Base-by-base conservation (phyloP, 2,797 vertebrate genomes). In the Macropus fuliginosus region DNA sequence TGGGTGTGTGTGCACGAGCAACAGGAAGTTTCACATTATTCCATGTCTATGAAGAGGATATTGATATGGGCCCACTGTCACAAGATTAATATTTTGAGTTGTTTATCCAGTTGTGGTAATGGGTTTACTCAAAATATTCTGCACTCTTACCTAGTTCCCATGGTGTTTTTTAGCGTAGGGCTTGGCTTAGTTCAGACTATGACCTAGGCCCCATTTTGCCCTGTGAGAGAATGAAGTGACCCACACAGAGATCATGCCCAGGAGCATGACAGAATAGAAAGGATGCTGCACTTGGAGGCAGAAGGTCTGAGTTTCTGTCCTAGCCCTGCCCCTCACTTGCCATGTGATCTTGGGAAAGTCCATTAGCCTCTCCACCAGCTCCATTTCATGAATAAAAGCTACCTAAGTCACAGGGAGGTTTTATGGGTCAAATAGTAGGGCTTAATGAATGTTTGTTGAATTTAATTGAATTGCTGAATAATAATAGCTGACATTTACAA, bases 31-130 rank as follows among this genome's bases (percentile, higher is more conserved):
- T 40, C 66, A 46, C 29, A 50, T 29, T 46, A 59, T 92, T 95
- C 93, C 95, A 93, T 90, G 29, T 92, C 95, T 95, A 54, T 34
- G 46, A 96, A 95, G 24, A 46, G 13, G 46, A 56, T 11, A 50
- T 74, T 94, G 96, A 87, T 90, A 74, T 28, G 93, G 52, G 46
- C n/a, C 12, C 95, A 46, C 93, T 95, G 57, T 91, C 14, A 31
- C 55, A 59, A 91, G 46, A 91, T 29, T 52, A 8, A 31, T 40
- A 16, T 92, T 94, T 55, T 54, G 2, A 13, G 0, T 52, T 95
- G 52, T 28, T 94, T 94, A 95, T 74, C 57, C 66, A 91, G 93
- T 57, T 94, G 54, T 55, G 92, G 54, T 54, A 94, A 59, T 55
- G 52, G 74, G 90, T 34, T 74, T 93, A 10, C 87, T 34, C 92